Base-by-base conservation (phyloP, 2,113 vertebrate species). In the Megaceryle maxima region DNA sequence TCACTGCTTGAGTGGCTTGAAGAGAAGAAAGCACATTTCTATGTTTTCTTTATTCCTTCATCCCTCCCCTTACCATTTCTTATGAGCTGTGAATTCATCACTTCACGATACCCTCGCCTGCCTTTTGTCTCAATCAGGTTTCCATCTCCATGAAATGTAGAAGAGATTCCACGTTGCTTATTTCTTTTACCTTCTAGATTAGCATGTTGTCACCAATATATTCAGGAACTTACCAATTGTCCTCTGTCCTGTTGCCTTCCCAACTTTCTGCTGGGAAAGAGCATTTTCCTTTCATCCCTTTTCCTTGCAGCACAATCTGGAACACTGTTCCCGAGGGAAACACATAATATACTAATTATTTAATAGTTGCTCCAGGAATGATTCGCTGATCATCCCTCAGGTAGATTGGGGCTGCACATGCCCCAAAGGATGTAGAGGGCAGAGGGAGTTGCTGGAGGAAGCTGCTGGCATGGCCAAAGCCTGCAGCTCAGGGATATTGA, bases 61-160 rank as follows among this genome's bases (percentile, higher is more conserved):
- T 79, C 33, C 50, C 24, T 88, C 15, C 13, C 16, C 9, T n/a
- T 91, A 87, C 78, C 6, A 31, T 79, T 82, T 72, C 67, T 53
- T 21, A 14, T 0, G 13, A 69, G 55, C 41, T 77, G 37, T 55
- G 81, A 66, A 85, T 76, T 90, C 48, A 64, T 86, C 79, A 60
- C 62, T 59, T 85, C 11, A 11, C 86, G 63, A 77, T 80, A 60
- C 57, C 39, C 63, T 73, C 5, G 17, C 16, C 75, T 90, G 53
- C 79, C 53, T 83, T 94, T 79, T 86, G 72, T 86, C 62, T 80
- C 67, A 72, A 6, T 59, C 67, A 76, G 51, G 9, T 82, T 93
- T 92, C 92, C 53, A 51, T 75, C 56, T 93, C 78, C 35, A 0
- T 75, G 73, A 59, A 74, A 39, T 16, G 17, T 2, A 13, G 33